These are phyloP conservation scores for Germaria angustata DNA, from an alignment of 2,888 invertebrate genomes.

Conservation along the genomic window DNA sequence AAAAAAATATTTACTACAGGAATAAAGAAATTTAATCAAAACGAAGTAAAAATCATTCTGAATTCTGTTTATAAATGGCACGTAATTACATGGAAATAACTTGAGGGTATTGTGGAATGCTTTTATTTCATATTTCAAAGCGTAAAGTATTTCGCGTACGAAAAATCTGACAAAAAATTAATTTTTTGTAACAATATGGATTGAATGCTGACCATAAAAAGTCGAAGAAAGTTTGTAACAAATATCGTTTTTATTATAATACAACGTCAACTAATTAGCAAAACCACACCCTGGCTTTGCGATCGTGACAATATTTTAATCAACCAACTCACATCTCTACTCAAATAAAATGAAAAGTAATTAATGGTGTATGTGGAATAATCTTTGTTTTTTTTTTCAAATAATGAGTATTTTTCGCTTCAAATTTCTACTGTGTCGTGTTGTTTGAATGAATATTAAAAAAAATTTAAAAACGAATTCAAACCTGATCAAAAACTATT, in stretches of 20 bases:
- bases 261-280: conserved; percentile 14
- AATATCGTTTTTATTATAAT: background rate
- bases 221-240: conserved; percentile 7
- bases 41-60: background rate
- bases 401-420: conserved; percentile 13
- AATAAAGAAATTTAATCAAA: background rate
- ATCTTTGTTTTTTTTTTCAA: conserved; percentile 9
- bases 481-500: background rate
- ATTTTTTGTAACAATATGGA: background rate
- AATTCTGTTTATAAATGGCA: background rate
- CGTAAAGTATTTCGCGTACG: background rate
- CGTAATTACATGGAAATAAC: background rate
- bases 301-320: conserved; percentile 65
- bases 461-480: background rate
- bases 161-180: background rate
- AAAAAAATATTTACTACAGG: background rate
- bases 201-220: background rate
- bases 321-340: conserved; percentile 37
- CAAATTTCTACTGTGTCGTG: conserved; percentile 25
- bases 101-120: background rate
- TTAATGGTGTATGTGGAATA: background rate
- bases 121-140: background rate
- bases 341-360: background rate
- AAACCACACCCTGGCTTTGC: conserved; percentile 33
- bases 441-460: conserved; percentile 12